Conservation (phyloP, 2,888 invertebrate species). For the Mythimna impura region DNA sequence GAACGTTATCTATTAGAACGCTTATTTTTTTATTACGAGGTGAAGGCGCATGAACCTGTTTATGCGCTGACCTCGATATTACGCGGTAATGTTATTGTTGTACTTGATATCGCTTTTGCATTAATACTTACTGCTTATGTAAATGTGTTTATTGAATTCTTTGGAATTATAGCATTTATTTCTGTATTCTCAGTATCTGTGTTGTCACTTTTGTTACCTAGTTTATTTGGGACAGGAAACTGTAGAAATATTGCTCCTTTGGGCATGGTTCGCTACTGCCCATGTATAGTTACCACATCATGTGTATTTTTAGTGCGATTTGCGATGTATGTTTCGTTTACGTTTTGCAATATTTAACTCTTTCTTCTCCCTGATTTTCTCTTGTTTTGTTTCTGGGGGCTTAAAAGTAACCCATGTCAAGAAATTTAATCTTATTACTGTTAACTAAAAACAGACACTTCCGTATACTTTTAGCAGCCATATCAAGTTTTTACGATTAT, state of each 20-base stretch:
- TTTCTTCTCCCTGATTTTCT: background rate
- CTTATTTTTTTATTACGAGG: constrained; percentile 35
- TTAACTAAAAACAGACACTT: constrained; percentile 9
- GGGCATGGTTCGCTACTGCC: too few species aligned
- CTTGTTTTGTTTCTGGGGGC: background rate
- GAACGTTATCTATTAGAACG: constrained; percentile 34
- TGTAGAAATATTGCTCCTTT: constrained; percentile 9
- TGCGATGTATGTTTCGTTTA: background rate
- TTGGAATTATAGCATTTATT: constrained; percentile 29
- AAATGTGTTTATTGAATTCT: constrained; percentile 40
- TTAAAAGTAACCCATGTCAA: background rate
- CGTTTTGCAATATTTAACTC: background rate
- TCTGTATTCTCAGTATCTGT: constrained; percentile 22
- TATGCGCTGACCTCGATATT: constrained; percentile 49
- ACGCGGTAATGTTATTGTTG: constrained; percentile 48
- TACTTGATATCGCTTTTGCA: constrained; percentile 43
- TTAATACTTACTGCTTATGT: constrained; percentile 37
- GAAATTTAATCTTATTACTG: background rate
- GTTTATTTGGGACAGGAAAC: constrained; percentile 42
- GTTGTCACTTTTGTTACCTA: background rate
- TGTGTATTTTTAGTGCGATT: background rate
- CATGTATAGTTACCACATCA: background rate
- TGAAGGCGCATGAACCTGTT: constrained; percentile 50
- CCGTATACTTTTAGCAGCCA: constrained; percentile 27
- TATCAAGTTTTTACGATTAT: constrained; percentile 47